Base-by-base conservation (phyloP, 1,140 invertebrate genomes). In the Pachyrhynchus sulphureomaculatus region DNA sequence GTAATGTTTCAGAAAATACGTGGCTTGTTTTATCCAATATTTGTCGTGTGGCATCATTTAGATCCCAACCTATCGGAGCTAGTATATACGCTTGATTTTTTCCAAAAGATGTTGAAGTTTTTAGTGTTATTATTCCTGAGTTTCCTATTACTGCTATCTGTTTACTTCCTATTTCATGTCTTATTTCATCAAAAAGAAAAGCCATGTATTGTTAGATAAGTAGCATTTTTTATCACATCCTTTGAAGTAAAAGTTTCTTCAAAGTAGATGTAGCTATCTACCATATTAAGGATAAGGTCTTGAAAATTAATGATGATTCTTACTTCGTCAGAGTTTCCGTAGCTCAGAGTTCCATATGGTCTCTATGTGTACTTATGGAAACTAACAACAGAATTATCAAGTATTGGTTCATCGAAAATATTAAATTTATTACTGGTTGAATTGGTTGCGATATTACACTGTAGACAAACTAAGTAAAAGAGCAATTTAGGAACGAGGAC, bases 231-330 rank as follows among this genome's bases (percentile, higher is more conserved):
- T 45, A 12, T 1, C 1, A n/a, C 5, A 18, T 57, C 54, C 6
- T 41, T 45, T 2, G 26, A 29, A 0, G 15, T 33, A 29, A 65
- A 61, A 65, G 45, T 48, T 23, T n/a, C 67, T 33, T 68, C 66
- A 13, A 71, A 63, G 23, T 67, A 71, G 15, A 69, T 41, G 39
- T 45, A 64, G 53, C 67, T 67, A 9, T 67, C 59, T 9, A 37
- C 34, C 5, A 65, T 47, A 56, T 70, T 64, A 47, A 67, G 56
- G 37, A 67, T 58, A 15, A 65, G 24, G 17, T 57, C 53, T 55
- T 55, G 53, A 42, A 44, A 55, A 32, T 55, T 37, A 12, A 68
- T 57, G 2, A 62, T 56, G 37, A 70, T 71, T 9, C 68, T 33
- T 53, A 70, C 61, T 58, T 68, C 61, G 59, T 68, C 68, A 10